Conservation (phyloP, 1,140 invertebrate genomes). For the Atta colombica region DNA sequence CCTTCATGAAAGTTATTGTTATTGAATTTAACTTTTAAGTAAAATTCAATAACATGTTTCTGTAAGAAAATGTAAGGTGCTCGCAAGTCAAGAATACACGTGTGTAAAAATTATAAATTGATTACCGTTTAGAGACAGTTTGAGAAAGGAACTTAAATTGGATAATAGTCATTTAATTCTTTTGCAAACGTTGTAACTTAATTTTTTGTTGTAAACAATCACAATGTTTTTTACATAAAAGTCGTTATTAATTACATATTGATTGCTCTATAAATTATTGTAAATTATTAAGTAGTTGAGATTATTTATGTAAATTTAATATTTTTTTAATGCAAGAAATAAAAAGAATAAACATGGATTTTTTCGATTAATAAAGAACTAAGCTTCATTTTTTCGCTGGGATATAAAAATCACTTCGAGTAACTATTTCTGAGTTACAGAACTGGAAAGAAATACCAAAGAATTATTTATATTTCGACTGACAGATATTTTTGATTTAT, state of each 20-base stretch:
- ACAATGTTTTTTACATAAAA: background rate
- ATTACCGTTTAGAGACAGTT: too few relatives aligned
- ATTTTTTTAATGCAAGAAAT: background rate
- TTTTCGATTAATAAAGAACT: background rate
- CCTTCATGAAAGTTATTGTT: too few relatives aligned
- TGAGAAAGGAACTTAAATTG: background rate
- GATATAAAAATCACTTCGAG: background rate
- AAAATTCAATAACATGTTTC: constrained; percentile 5
- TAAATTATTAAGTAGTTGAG: background rate
- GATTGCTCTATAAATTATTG: background rate
- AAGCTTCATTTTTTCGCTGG: background rate
- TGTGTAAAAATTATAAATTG: background rate
- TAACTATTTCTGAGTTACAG: background rate
- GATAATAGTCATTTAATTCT: background rate
- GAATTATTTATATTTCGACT: background rate
- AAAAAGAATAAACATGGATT: background rate
- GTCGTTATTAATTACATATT: background rate
- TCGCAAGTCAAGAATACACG: background rate
- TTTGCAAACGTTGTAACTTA: background rate
- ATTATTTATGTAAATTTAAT: background rate
- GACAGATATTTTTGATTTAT: background rate
- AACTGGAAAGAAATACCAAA: background rate
- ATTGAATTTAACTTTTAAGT: too few relatives aligned
- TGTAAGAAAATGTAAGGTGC: background rate
- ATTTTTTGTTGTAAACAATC: background rate